Percentiles rank a stretch among this genome's conserved stretches.
phyloP scores from a whole-genome alignment of 2,797 vertebrate genomes.

The Sternarchorhynchus goeldii region DNA sequence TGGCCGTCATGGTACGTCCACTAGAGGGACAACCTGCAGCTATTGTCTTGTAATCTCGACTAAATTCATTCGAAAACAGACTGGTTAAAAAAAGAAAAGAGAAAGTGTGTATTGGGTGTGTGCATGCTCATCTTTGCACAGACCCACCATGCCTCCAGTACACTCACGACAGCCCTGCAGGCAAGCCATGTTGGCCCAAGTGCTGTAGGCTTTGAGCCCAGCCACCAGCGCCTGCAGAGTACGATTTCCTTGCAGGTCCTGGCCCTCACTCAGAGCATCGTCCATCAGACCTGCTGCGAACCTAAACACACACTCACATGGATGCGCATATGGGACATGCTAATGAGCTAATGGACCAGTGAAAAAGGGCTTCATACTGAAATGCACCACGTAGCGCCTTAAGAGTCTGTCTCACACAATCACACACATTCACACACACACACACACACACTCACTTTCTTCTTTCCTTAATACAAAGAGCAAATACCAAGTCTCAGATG shows the following conservation, averaged over 20 bases:
- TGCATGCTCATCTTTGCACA: not conserved
- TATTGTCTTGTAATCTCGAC: too few relatives aligned
- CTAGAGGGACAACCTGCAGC: too few relatives aligned
- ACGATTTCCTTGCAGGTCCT: slow-evolving; percentile 60
- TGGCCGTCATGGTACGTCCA: too few relatives aligned
- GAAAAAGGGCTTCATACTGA: too few relatives aligned
- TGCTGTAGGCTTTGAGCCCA: slow-evolving; percentile 72
- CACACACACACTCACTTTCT: not conserved
- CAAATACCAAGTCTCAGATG: not conserved
- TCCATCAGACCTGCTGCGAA: slow-evolving; percentile 65
- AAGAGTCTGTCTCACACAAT: too few relatives aligned
- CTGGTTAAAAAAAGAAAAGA: not conserved
- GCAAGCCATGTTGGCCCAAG: slow-evolving; percentile 68
- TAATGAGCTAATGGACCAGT: too few relatives aligned
- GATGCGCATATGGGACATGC: too few relatives aligned
- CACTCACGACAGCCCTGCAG: slow-evolving; percentile 70
- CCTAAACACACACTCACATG: slow-evolving; percentile 45
- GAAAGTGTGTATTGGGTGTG: not conserved
- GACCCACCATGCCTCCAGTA: slow-evolving; percentile 67
- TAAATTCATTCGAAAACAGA: too few relatives aligned
- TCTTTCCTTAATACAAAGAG: not conserved
- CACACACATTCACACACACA: not conserved
- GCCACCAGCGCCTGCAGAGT: slow-evolving; percentile 66
- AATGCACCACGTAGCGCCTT: too few relatives aligned
- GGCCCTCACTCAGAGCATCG: slow-evolving; percentile 60